phyloP scores from a whole-genome alignment of 2,113 vertebrate species.

The Pedionomus torquatus region DNA sequence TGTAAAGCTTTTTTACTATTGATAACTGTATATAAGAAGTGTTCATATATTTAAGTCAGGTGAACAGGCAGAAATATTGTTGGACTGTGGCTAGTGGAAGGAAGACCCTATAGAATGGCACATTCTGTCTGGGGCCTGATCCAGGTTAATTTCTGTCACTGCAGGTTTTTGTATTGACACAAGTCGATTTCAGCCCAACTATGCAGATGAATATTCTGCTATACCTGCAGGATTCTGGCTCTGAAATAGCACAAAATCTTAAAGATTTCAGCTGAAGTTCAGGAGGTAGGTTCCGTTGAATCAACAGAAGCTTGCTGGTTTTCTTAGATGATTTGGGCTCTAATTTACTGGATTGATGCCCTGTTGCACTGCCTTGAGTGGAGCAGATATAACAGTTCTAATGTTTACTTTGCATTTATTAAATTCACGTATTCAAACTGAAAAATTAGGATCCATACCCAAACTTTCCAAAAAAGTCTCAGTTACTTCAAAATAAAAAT shows the following conservation, averaged over 20 bases:
- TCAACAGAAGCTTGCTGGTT: neutral
- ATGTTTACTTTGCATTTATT: neutral
- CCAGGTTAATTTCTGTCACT: neutral
- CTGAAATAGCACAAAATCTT: neutral
- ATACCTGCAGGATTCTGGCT: neutral
- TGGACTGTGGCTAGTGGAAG: neutral
- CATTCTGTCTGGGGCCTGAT: neutral
- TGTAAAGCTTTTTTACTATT: neutral
- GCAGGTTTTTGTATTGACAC: neutral
- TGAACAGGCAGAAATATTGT: neutral
- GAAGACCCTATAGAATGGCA: neutral
- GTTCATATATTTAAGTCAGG: neutral
- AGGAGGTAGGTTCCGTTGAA: neutral
- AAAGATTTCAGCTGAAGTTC: neutral
- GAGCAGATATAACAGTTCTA: neutral
- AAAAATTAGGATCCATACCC: neutral
- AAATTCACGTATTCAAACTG: neutral
- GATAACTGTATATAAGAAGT: neutral
- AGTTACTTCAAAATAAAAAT: neutral
- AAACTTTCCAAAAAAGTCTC: neutral
- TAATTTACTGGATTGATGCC: neutral
- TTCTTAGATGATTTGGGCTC: neutral
- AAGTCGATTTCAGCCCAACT: neutral
- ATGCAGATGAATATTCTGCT: rapidly evolving
- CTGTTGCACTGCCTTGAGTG: neutral